phyloP scores from a whole-genome alignment of 64 coral and sea anemone species.

The Orbicella faveolata region DNA sequence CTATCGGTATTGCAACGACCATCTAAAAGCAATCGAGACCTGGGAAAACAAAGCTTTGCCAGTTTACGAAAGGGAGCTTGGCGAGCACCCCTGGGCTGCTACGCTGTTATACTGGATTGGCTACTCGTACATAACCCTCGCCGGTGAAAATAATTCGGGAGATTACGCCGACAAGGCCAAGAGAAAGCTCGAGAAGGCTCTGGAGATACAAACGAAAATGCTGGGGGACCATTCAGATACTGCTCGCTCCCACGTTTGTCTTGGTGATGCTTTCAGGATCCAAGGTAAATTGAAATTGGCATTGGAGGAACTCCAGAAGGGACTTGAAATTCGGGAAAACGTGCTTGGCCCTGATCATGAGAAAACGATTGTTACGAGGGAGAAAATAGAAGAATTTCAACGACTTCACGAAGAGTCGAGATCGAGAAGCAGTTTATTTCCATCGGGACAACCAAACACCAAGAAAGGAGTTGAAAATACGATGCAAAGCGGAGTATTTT shows the following conservation, averaged over 20 bases:
- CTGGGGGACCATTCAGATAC: constrained; percentile 43
- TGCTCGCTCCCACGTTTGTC: constrained; percentile 10
- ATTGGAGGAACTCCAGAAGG: neutral
- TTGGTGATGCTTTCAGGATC: neutral
- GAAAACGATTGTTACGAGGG: neutral
- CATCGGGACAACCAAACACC: too few relatives aligned
- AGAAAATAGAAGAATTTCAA: too few relatives aligned
- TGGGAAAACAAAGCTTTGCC: neutral
- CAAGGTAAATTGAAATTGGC: constrained; percentile 22
- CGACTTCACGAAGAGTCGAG: too few relatives aligned
- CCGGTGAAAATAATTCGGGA: neutral
- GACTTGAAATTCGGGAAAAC: neutral
- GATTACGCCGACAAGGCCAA: constrained; percentile 5
- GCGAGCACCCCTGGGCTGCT: constrained; percentile 64
- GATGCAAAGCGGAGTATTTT: too few relatives aligned
- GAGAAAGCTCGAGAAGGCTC: neutral
- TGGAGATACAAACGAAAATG: constrained; percentile 7
- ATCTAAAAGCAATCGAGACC: constrained; percentile 13
- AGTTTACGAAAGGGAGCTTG: constrained; percentile 37
- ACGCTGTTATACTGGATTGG: constrained; percentile 16
- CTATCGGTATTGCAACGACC: neutral
- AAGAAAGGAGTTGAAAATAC: too few relatives aligned
- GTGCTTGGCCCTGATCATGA: neutral
- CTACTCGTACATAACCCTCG: constrained; percentile 25
- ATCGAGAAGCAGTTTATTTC: too few relatives aligned